phyloP scores from a whole-genome alignment of 2,888 invertebrate species.

The Onthophagus sagittarius region DNA sequence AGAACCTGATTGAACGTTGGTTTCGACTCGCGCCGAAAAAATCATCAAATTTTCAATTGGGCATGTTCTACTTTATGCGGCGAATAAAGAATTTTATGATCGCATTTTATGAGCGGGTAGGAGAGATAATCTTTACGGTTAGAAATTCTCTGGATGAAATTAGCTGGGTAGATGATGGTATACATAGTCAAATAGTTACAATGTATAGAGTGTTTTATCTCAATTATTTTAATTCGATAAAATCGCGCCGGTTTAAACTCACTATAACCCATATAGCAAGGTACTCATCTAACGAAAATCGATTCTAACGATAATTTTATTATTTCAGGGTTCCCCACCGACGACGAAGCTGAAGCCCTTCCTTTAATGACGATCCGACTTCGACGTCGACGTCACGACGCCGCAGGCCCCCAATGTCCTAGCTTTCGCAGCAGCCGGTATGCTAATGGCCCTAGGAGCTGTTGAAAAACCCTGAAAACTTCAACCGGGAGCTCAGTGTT shows the following conservation, averaged over 20 bases:
- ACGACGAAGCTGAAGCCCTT: not conserved
- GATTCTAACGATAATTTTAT: slow-evolving; percentile 7
- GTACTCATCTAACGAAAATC: slow-evolving; percentile 2
- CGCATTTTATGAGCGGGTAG: not conserved
- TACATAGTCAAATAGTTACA: not conserved
- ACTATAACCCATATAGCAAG: not conserved
- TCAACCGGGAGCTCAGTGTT: slow-evolving; percentile 45
- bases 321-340: slow-evolving; percentile 2
- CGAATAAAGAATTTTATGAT: not conserved
- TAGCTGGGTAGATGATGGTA: not conserved
- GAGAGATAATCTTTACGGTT: not conserved
- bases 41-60: not conserved
- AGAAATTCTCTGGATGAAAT: not conserved
- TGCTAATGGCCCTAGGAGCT: slow-evolving; percentile 37
- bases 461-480: slow-evolving; percentile 42
- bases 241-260: not conserved
- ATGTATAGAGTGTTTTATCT: not conserved
- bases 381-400: slow-evolving; percentile 9
- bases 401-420: slow-evolving; percentile 17
- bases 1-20: not conserved
- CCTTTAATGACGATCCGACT: slow-evolving; percentile 10
- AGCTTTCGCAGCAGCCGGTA: slow-evolving; percentile 28
- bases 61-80: not conserved
- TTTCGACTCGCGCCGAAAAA: not conserved
- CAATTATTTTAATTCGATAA: not conserved